Evolutionary conservation across 2,888 invertebrate genomes (phyloP), one percentile per base, ranked within the genome.

Genomic region (Entomobrya multifasciata): DNA sequence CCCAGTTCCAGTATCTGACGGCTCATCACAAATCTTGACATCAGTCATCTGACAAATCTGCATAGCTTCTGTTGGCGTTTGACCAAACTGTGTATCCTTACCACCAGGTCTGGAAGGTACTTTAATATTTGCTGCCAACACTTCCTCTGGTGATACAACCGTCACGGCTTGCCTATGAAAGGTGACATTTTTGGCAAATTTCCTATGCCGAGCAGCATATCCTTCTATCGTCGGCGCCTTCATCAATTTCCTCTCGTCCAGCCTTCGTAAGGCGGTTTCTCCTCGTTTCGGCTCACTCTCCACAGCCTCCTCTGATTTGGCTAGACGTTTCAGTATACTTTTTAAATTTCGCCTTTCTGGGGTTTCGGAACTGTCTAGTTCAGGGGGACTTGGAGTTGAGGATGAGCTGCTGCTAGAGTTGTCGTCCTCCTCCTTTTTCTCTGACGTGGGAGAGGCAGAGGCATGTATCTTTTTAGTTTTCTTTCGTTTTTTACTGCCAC

Each of bases 161-260:
- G 96, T 96, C 11, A 91, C 90, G 25, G 92, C 91, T 92, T 96
- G 96, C 88, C 96, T 94, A 93, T 97, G 96, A 93, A 97, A 97
- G 88, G 97, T 97, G 89, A 97, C 97, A 93, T 97, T 96, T 94
- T 97, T 97, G 77, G 96, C 94, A 92, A 97, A 95, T 93, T 97
- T 97, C 41, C 91, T 86, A 93, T 97, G 97, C 92, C 97, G 94
- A 77, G 96, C 97, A 86, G 96, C 97, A 93, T 96, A 97, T 0
- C 97, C 97, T 94, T 97, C 97, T 91, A 97, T 93, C 87, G 97
- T 97, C 88, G 96, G 97, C 36, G 96, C 96, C 92, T 95, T 94
- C 93, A 96, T 95, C 88, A 97, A 93, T 92, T 94, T 95, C 91
- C 94, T 94, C 82, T 96, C 93, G 92, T 96, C 95, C 25, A 55